These are phyloP conservation scores for Dipodomys spectabilis DNA, from an alignment of 2,113 vertebrate species.

Conservation along the genomic window DNA sequence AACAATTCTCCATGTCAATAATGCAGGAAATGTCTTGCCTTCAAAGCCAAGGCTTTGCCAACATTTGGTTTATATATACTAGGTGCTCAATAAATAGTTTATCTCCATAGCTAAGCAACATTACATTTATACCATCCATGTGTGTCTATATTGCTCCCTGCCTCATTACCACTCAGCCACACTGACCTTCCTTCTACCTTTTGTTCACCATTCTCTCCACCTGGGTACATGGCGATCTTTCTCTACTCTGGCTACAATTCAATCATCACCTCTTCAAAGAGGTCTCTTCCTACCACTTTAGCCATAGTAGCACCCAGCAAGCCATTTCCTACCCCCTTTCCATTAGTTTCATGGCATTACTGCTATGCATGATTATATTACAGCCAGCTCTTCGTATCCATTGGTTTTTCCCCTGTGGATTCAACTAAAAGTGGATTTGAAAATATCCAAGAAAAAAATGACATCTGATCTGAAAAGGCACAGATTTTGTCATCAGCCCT, in stretches of 20 bases:
- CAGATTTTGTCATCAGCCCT: background rate
- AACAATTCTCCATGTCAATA: background rate
- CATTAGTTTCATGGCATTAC: background rate
- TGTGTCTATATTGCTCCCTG: background rate
- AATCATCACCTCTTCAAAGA: background rate
- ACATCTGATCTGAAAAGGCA: too few relatives aligned
- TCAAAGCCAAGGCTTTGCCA: background rate
- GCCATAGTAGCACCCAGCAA: background rate
- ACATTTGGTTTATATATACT: background rate
- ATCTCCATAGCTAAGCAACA: background rate
- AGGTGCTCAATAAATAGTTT: background rate
- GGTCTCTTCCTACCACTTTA: background rate
- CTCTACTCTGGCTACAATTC: background rate
- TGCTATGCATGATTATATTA: background rate
- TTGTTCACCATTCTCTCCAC: background rate
- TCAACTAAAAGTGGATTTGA: background rate
- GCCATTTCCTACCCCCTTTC: background rate
- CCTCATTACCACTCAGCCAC: background rate
- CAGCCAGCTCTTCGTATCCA: background rate
- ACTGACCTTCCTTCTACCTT: background rate
- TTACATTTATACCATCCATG: background rate
- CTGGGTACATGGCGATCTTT: background rate
- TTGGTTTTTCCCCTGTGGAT: background rate
- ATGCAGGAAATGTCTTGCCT: background rate
- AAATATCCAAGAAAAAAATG: background rate